These are phyloP conservation scores for Camelus bactrianus DNA, from an alignment of 2,113 vertebrate species.

Conservation along the genomic window DNA sequence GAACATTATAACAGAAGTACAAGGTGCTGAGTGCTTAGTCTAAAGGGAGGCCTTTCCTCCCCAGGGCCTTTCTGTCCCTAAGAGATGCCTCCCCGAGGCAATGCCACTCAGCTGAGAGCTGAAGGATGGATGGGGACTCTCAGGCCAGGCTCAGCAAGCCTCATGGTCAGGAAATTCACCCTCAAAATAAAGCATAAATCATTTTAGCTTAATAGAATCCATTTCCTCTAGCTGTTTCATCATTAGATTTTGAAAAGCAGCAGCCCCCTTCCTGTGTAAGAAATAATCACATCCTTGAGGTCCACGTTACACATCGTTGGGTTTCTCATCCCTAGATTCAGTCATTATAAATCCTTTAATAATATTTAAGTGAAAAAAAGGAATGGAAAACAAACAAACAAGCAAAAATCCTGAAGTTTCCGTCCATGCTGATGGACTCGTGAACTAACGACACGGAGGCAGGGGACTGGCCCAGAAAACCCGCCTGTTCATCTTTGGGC, in stretches of 20 bases:
- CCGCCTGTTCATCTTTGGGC: not conserved
- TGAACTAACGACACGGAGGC: not conserved
- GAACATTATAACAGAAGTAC: not conserved
- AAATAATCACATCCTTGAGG: not conserved
- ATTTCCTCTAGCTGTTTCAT: slow-evolving; percentile 21
- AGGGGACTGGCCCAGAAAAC: not conserved
- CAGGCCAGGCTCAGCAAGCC: not conserved
- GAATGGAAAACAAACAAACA: not conserved
- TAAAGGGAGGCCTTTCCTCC: slow-evolving; percentile 8
- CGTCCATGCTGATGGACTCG: not conserved
- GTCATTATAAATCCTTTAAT: not conserved
- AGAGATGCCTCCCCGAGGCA: not conserved
- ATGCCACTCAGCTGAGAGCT: not conserved
- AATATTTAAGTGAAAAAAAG: not conserved
- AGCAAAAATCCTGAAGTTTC: not conserved
- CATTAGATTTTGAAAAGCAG: slow-evolving; percentile 22
- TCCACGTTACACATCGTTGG: not conserved
- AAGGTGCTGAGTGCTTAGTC: not conserved
- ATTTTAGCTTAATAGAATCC: slow-evolving; percentile 37
- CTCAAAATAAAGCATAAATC: slow-evolving; percentile 51
- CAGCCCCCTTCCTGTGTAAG: not conserved
- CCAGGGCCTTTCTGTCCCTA: not conserved
- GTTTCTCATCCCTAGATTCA: not conserved
- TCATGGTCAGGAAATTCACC: not conserved
- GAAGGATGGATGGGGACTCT: not conserved